A percentile compares a stretch with the other conserved stretches of the same genome.
These are phyloP conservation scores for Gymnogyps californianus DNA, from an alignment of 2,113 vertebrate species.

Conservation along the genomic window DNA sequence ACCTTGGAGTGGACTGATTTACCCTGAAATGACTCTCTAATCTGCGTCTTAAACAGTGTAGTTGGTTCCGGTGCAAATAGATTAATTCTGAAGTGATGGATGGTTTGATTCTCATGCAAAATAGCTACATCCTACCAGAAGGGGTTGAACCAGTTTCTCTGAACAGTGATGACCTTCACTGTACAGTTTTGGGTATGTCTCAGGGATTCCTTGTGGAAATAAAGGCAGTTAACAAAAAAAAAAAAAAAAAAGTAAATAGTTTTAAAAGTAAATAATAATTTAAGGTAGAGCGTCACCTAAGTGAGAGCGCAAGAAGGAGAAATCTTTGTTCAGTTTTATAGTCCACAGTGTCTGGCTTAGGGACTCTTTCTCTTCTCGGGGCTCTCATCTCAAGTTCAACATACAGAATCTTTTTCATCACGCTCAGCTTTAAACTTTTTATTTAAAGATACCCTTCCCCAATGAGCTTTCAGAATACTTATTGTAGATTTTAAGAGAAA, in stretches of 20 bases:
- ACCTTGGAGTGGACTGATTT: conserved; percentile 48
- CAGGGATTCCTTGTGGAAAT: conserved; percentile 85
- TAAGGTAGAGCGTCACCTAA: conserved; percentile 73
- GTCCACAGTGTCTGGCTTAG: conserved; percentile 50
- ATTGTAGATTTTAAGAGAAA: conserved; percentile 86
- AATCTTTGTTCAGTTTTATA: conserved; percentile 57
- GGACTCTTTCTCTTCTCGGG: conserved; percentile 66
- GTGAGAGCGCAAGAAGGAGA: conserved; percentile 72
- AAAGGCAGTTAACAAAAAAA: conserved; percentile 75
- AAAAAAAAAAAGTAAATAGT: conserved; percentile 62
- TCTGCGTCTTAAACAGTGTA: not conserved
- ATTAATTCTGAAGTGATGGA: conserved; percentile 30
- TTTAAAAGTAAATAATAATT: conserved; percentile 74
- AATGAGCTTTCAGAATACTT: conserved; percentile 81
- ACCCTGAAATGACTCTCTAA: conserved; percentile 53
- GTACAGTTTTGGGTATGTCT: conserved; percentile 80
- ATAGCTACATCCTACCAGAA: conserved; percentile 56
- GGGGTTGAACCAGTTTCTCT: conserved; percentile 74
- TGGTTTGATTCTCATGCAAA: conserved; percentile 13
- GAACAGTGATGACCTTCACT: conserved; percentile 72
- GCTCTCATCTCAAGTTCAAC: conserved; percentile 73
- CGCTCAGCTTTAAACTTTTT: conserved; percentile 83
- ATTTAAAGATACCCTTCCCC: conserved; percentile 79
- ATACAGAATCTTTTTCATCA: conserved; percentile 68
- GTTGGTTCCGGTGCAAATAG: conserved; percentile 10